Conservation (phyloP, 2,113 vertebrate species). For the Boulengeromyrus knoepffleri region DNA sequence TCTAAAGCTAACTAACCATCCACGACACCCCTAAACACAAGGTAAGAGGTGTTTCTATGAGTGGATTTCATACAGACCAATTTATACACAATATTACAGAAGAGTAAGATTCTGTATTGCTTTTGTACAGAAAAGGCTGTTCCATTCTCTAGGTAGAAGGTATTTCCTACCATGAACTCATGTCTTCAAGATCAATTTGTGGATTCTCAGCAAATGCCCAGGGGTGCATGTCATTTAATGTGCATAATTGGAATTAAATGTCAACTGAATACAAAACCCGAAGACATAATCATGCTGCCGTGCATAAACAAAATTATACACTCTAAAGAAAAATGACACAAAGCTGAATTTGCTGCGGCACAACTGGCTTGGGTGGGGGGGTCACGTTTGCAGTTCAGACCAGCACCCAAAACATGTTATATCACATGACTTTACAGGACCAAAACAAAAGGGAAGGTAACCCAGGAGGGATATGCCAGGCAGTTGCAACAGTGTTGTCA, state of each 20-base stretch:
- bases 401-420: background rate
- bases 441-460: background rate
- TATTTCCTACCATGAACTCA: background rate
- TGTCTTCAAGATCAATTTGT: conserved; percentile 15
- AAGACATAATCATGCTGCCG: background rate
- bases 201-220: conserved; percentile 31
- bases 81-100: background rate
- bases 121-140: background rate
- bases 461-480: background rate
- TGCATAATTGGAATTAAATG: conserved; percentile 36
- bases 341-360: background rate
- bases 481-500: background rate
- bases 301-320: background rate
- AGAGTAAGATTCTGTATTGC: background rate
- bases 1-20: background rate
- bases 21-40: background rate
- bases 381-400: background rate
- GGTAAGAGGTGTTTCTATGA: background rate
- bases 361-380: background rate
- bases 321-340: background rate
- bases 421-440: background rate
- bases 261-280: conserved; percentile 31
- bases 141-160: background rate
- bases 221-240: conserved; percentile 29
- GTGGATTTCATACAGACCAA: background rate